These are phyloP conservation scores for Nematopogon swammerdamellus DNA, from an alignment of 2,888 invertebrate genomes.

Conservation along the genomic window DNA sequence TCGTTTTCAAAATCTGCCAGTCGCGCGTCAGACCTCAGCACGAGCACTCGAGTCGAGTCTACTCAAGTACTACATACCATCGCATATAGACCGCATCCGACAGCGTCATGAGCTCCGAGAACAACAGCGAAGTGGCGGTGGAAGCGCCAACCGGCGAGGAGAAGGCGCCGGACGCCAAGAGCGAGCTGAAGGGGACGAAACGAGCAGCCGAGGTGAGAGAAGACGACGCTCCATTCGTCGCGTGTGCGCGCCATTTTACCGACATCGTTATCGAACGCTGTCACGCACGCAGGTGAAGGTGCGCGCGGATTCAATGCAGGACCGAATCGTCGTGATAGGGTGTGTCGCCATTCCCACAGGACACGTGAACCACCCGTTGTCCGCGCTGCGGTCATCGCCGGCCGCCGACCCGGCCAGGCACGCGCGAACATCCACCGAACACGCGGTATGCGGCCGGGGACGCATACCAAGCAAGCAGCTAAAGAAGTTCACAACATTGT, in stretches of 20 bases:
- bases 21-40: slow-evolving; percentile 65
- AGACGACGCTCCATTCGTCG: slow-evolving; percentile 47
- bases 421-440: too few relatives aligned
- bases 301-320: too few relatives aligned
- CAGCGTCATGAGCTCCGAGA: slow-evolving; percentile 72
- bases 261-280: slow-evolving; percentile 11
- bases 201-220: slow-evolving; percentile 83
- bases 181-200: slow-evolving; percentile 83
- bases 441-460: too few relatives aligned
- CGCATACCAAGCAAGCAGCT: too few relatives aligned
- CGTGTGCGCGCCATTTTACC: slow-evolving; percentile 55
- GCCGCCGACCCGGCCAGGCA: too few relatives aligned
- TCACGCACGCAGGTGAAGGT: too few relatives aligned
- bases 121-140: slow-evolving; percentile 80
- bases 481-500: too few relatives aligned
- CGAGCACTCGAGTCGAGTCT: slow-evolving; percentile 39
- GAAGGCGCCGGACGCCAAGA: slow-evolving; percentile 68
- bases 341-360: too few relatives aligned
- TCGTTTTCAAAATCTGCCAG: slow-evolving; percentile 79
- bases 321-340: too few relatives aligned
- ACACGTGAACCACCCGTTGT: too few relatives aligned
- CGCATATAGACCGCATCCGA: slow-evolving; percentile 51
- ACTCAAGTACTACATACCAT: slow-evolving; percentile 30
- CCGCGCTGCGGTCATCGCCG: too few relatives aligned
- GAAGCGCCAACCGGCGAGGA: slow-evolving; percentile 80